phyloP scores from a whole-genome alignment of 2,888 invertebrate species.

The Drosophila subquinaria region DNA sequence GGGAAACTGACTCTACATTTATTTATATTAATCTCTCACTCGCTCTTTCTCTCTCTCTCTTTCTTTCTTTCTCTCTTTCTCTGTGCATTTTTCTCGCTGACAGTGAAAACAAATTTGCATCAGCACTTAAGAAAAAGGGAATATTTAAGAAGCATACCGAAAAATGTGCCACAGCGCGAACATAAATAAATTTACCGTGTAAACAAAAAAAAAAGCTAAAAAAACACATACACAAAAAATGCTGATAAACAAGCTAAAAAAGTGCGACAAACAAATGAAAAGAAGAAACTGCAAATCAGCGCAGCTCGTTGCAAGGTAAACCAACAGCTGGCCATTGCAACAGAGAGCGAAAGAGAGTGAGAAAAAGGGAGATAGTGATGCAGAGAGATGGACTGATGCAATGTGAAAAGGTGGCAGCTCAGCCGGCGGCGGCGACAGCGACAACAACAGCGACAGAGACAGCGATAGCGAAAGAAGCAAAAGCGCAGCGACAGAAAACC shows the following conservation, averaged over 20 bases:
- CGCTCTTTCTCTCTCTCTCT: conserved; percentile 3
- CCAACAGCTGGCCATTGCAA: conserved; percentile 47
- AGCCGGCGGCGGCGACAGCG: conserved; percentile 21
- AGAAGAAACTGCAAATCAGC: conserved; percentile 71
- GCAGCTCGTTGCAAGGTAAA: conserved; percentile 73
- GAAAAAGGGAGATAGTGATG: background rate
- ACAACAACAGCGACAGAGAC: background rate
- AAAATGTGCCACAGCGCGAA: conserved; percentile 68
- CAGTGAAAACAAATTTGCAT: conserved; percentile 73
- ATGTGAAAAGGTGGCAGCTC: conserved; percentile 45
- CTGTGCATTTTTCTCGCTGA: conserved; percentile 20
- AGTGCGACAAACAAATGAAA: conserved; percentile 57
- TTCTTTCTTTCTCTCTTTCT: background rate
- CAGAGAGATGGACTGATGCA: conserved; percentile 2
- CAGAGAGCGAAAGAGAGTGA: background rate
- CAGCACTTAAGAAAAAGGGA: conserved; percentile 71
- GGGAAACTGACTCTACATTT: background rate
- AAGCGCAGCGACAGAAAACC: conserved; percentile 67
- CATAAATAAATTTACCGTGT: conserved; percentile 80
- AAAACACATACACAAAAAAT: conserved; percentile 55
- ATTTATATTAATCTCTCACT: background rate
- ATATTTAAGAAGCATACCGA: conserved; percentile 67
- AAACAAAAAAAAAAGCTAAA: conserved; percentile 62
- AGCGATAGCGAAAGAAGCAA: conserved; percentile 43
- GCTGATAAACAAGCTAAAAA: conserved; percentile 27